Evolutionary conservation across 2,113 vertebrate genomes (phyloP).

Genomic region (Toxotes jaculatrix): DNA sequence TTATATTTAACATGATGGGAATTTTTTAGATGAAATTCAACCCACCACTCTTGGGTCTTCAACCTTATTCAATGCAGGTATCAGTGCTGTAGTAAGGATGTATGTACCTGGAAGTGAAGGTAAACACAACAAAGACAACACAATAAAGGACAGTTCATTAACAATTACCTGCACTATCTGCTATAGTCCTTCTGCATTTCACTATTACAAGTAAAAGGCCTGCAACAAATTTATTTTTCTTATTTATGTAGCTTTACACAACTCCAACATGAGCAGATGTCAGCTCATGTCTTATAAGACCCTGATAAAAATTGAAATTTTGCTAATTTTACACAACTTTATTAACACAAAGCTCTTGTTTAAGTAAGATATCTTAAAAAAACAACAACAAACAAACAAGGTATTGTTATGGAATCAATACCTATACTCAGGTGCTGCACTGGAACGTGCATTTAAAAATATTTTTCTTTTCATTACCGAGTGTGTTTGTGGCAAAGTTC

Average conservation of each 20-base stretch:
- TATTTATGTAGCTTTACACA: too few relatives aligned
- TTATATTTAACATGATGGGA: background rate
- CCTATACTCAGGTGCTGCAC: background rate
- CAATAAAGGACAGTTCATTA: background rate
- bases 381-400: too few relatives aligned
- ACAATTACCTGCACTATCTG: background rate
- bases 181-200: background rate
- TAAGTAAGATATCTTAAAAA: too few relatives aligned
- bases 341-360: too few relatives aligned
- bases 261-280: too few relatives aligned
- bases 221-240: too few relatives aligned
- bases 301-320: too few relatives aligned
- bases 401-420: too few relatives aligned
- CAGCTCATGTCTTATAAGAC: too few relatives aligned
- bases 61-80: conserved; percentile 85
- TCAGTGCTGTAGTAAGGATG: conserved; percentile 86
- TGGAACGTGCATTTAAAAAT: background rate
- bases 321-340: too few relatives aligned
- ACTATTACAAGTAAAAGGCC: too few relatives aligned
- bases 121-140: background rate
- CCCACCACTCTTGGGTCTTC: conserved; percentile 89
- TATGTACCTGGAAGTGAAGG: conserved; percentile 82
- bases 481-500: conserved; percentile 90
- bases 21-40: conserved; percentile 2
- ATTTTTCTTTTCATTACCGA: conserved; percentile 80